Evolutionary conservation across 2,888 invertebrate genomes (phyloP), one percentile per base, ranked within the genome.

Genomic region (Eristalinus aeneus): DNA sequence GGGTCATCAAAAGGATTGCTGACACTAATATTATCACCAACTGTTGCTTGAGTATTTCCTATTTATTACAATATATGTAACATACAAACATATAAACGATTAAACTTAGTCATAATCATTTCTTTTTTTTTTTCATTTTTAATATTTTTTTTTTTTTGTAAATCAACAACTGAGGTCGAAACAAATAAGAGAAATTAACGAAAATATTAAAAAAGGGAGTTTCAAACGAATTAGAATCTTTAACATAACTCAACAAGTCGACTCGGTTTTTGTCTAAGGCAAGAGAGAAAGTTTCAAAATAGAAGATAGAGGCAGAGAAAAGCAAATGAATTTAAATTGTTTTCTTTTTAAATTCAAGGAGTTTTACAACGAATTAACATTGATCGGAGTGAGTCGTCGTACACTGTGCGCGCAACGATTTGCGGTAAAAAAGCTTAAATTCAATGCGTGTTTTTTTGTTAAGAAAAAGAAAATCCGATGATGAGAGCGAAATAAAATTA

Each of bases 1-100:
- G 94, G 94, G 94, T 96, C 97, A 93, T 96, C 96, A 94, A 97
- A 96, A 90, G 96, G 97, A 94, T 96, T 96, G 93, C 96, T 96
- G 93, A 96, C 96, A 94, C 94, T 96, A 92, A 96, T 95, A 94
- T 96, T 96, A 95, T 96, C 96, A 91, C 93, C 93, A 91, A 93
- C 93, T 89, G 90, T 89, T 88, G 88, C 89, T 90, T 90, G 91
- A 90, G 90, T 91, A 91, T 88, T 89, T 89, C 89, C 89, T 89
- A 89, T 86, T 86, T 82, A 82, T 86, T 82, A 82, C 81, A 86
- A 86, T 77, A 46, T 46, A 46, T 86, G 86, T 86, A 86, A 86
- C 82, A 81, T 86, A 86, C 82, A 86, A 86, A 86, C 77, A 46
- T 46, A 86, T 82, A 27, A 27, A 86, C 81, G 86, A 82, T 86